phyloP scores from a whole-genome alignment of 2,797 vertebrate species.

The Margarornis squamiger region DNA sequence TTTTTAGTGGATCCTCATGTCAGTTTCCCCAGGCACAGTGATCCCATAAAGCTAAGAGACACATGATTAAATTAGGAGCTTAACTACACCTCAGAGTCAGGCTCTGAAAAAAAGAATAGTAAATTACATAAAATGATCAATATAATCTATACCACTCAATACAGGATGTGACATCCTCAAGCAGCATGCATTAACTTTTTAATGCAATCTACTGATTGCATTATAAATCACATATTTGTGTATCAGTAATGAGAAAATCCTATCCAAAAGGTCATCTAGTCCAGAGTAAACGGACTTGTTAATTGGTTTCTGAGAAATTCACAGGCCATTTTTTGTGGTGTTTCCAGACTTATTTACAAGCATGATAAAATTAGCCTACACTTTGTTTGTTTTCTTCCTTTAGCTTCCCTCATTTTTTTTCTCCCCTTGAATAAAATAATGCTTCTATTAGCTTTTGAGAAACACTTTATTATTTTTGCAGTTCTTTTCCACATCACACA shows the following conservation, averaged over 20 bases:
- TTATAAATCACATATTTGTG: slow-evolving; percentile 55
- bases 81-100: slow-evolving; percentile 21
- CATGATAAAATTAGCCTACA: background rate
- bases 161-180: slow-evolving; percentile 37
- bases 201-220: slow-evolving; percentile 19
- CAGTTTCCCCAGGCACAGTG: background rate
- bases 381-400: background rate
- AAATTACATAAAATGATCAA: slow-evolving; percentile 42
- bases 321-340: background rate
- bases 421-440: background rate
- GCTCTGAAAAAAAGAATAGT: slow-evolving; percentile 2
- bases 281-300: background rate
- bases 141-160: slow-evolving; percentile 10
- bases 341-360: background rate
- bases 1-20: background rate
- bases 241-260: slow-evolving; percentile 7
- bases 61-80: slow-evolving; percentile 56
- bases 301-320: slow-evolving; percentile 25
- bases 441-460: background rate
- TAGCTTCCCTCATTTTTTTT: background rate
- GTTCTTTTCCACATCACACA: background rate
- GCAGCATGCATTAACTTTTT: slow-evolving; percentile 32
- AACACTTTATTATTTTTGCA: background rate
- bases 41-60: slow-evolving; percentile 41
- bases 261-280: slow-evolving; percentile 30